Evolutionary conservation across 2,888 invertebrate species (phyloP), one percentile per base, ranked within the genome.

Genomic region (Notodonta ziczac): DNA sequence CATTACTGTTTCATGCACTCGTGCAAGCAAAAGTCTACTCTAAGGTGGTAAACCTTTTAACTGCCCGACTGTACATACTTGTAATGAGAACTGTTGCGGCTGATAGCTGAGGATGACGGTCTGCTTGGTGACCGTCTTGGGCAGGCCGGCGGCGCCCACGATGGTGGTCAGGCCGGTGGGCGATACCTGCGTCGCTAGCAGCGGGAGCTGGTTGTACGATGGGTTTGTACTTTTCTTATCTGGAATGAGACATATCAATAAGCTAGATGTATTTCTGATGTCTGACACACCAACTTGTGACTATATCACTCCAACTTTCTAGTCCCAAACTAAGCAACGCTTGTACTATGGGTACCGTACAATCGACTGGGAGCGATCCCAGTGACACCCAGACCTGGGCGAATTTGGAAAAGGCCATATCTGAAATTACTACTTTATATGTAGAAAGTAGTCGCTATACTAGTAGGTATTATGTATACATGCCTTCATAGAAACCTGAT

Each of bases 91-190:
- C 73, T 93, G 94, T 66, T 93, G 93, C 0, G 92, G 76, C 64
- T 93, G 91, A 69, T 94, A 94, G 0, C 93, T 94, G 32, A 94
- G 82, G 68, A 94, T 93, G 70, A 94, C 90, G 0, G 94, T 94
- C 66, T 94, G 93, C 69, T 93, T 94, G 51, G 93, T 91, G 70
- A 88, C 87, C 0, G 89, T 81, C 75, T 93, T 94, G 44, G 93
- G 91, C 24, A 89, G 77, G 0, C 91, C 92, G 0, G 79, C 73
- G 2, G 86, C 84, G 3, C 87, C 85, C 4, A 92, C 85, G 57
- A 92, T 78, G 1, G 88, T 92, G 57, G 90, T 88, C 10, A 80
- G 74, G 0, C 91, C 91, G 0, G 85, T 83, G 1, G 89, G 81
- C 0, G 90, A 74, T 57, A 90, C 87, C 74, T 91, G 91, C 1